These are phyloP conservation scores for Sebastes fasciatus DNA, from an alignment of 2,113 vertebrate genomes.

Conservation along the genomic window DNA sequence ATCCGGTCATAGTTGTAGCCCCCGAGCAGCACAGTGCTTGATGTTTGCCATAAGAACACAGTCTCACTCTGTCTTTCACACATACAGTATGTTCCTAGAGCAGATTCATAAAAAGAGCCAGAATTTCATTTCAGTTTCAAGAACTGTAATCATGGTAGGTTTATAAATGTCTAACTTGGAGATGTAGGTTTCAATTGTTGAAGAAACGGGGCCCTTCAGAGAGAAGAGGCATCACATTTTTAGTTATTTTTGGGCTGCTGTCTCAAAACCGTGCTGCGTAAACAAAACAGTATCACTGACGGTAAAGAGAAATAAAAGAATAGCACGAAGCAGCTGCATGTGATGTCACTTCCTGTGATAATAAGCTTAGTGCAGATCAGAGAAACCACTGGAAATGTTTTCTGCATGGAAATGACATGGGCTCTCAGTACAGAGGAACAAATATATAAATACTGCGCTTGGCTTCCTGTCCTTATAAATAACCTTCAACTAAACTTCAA, in stretches of 20 bases:
- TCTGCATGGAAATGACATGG: conserved; percentile 28
- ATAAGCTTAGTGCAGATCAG: conserved; percentile 14
- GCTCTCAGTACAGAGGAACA: background rate
- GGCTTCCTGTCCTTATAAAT: conserved; percentile 24
- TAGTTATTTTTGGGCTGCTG: background rate
- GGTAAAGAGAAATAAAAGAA: background rate
- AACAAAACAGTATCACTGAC: background rate
- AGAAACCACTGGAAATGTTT: conserved; percentile 30
- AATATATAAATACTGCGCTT: background rate
- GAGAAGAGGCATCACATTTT: background rate
- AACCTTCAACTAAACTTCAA: background rate
- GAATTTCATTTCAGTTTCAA: background rate
- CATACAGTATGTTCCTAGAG: background rate
- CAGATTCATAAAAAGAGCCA: background rate
- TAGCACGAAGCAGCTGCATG: background rate
- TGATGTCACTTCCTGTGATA: conserved; percentile 52
- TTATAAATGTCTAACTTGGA: background rate
- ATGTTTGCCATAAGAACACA: background rate
- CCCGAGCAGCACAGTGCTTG: background rate
- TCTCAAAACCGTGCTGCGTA: background rate
- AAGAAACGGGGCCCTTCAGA: background rate
- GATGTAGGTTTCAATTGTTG: background rate
- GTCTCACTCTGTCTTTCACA: background rate
- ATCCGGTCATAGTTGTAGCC: background rate
- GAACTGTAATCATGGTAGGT: background rate